Base-by-base conservation (phyloP, 2,113 vertebrate species). In the Colaptes auratus region DNA sequence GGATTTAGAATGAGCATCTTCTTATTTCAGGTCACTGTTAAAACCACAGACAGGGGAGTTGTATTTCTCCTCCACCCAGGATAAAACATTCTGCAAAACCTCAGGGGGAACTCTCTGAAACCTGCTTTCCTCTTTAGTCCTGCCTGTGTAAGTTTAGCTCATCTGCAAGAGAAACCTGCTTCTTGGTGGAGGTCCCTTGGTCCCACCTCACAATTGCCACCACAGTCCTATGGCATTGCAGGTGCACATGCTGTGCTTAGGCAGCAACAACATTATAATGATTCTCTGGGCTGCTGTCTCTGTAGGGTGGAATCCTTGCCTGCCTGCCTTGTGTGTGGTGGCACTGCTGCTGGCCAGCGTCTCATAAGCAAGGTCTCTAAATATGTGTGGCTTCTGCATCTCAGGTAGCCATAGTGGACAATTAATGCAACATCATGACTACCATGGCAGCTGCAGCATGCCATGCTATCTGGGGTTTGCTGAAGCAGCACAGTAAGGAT, bases 131-230 rank as follows among this genome's bases (percentile, higher is more conserved):
- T 19, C 25, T 56, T 74, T 10, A 82, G 15, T 58, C 21, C 11
- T 78, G 18, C 58, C 31, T 30, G 18, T 58, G 19, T 10, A 28
- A 61, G 25, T 42, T 48, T 12, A 33, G n/a, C 28, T 39, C 2
- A 0, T n/a, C 71, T 65, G 21, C 35, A 56, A 44, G 64, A 71
- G 31, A 3, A 17, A 33, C 31, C 31, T 48, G 30, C 23, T 64
- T 23, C 44, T 65, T 2, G 0, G 10, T 7, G 59, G 48, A 58
- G 24, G 31, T 71, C 33, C 19, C 28, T 1, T 0, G 17, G 6
- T 90, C 31, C 78, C 53, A 39, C 33, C 33, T 60, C 2, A 0
- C 48, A 60, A 44, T 35, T 1, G 0, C 30, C 3, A 4, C n/a
- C 13, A 17, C 0, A 0, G 17, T 58, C 67, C 39, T 31, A 19